Base-by-base conservation (phyloP, 2,797 vertebrate species). In the Argentina silus region DNA sequence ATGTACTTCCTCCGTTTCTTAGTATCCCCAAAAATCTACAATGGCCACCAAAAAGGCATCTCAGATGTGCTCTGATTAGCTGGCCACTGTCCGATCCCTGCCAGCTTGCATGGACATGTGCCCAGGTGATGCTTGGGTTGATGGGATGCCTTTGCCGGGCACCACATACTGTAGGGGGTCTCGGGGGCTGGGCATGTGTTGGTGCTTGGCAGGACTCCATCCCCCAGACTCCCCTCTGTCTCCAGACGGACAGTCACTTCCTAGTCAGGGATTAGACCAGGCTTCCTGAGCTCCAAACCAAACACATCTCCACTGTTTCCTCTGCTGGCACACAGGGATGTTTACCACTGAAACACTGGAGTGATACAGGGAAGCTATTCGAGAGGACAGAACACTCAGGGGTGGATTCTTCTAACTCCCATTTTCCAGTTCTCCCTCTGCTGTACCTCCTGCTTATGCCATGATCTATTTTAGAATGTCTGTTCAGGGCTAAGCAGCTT, bases 381-480 rank as follows among this genome's bases (percentile, higher is more conserved):
- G 51, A 10, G 77, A 78, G 70, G 79, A 62, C 74, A n/a, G 76
- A 74, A 78, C 77, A n/a, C 77, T 80, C 84, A 85, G 79, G 73
- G 74, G 51, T 64, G 80, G 64, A 36, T 42, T 7, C n/a, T 74
- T 79, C 63, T 3, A 74, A 81, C 71, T 73, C 42, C 72, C 57
- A 53, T 63, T 48, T 74, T 74, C 14, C 57, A 21, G 23, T 60
- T 36, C 19, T 12, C 36, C 23, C 36, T 60, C 57, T 36, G 10
- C 23, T 36, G 23, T 6, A 27, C 23, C 4, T 36, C 23, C 23
- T 36, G 21, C 12, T 60, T 6, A 12, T 36, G 7, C 23, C 5
- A 36, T 10, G 23, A 60, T 60, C 23, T 36, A 21, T 60, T 23
- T 27, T 3, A 59, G 12, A 59, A 23, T 12, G 56, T 10, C 21